Evolutionary conservation across 2,797 vertebrate species (phyloP).

Genomic region (Muscicapa comitata): DNA sequence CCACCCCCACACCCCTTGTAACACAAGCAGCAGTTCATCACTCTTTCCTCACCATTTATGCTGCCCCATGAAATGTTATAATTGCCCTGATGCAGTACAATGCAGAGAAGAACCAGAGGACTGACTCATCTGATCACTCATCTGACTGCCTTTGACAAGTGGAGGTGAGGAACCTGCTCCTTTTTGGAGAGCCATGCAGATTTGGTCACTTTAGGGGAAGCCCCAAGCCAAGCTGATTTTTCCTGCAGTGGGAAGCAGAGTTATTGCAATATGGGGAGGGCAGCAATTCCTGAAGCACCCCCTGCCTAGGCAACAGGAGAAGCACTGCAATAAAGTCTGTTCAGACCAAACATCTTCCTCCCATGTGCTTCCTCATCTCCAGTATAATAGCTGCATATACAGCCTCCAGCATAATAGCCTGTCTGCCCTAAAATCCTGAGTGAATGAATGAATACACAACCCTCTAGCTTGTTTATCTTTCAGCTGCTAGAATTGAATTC

Average conservation of each 20-base stretch:
- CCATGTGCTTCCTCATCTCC: not conserved
- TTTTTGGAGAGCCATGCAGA: not conserved
- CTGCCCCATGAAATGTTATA: not conserved
- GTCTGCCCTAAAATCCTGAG: not conserved
- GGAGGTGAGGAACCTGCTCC: not conserved
- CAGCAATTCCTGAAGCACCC: not conserved
- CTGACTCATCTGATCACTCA: not conserved
- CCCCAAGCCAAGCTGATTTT: not conserved
- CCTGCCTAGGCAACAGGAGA: not conserved
- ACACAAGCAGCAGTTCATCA: not conserved
- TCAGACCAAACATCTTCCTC: not conserved
- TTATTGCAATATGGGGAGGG: not conserved
- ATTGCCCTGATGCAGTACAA: not conserved
- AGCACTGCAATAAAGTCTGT: not conserved
- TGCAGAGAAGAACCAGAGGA: not conserved
- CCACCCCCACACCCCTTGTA: fast-evolving
- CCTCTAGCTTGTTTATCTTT: not conserved
- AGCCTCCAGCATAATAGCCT: not conserved
- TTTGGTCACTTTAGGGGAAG: not conserved
- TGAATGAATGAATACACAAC: not conserved
- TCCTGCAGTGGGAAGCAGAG: not conserved
- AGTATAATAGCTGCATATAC: not conserved
- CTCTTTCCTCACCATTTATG: not conserved
- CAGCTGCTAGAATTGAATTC: not conserved
- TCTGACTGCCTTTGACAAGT: not conserved